Evolutionary conservation across 1,140 invertebrate genomes (phyloP), one percentile per base, ranked within the genome.

Genomic region (Melanaphis sacchari): DNA sequence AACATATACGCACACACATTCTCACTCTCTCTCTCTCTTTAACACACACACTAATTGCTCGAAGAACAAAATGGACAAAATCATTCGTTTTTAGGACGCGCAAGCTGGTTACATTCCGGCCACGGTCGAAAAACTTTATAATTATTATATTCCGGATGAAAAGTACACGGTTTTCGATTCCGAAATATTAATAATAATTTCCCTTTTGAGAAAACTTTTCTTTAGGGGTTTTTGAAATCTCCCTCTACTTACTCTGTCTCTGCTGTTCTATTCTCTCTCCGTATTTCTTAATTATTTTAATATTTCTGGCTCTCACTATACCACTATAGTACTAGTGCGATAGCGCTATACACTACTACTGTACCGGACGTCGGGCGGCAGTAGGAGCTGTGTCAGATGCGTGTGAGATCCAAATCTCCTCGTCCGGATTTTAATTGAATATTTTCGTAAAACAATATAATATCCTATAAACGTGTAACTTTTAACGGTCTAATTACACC

Each of bases 151-250:
- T 49, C 76, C 91, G 91, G 91, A 93, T 81, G 76, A 93, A 40
- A 85, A 84, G 40, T 52, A 52, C 76, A 92, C 76, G 91, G 91
- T 93, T 93, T 93, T 93, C 76, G 91, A 93, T 93, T 93, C 76
- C 91, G 46, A 84, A 93, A 93, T 91, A 82, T 91, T 76, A 91
- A 93, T 82, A 84, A 93, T 93, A 84, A 93, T 93, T 93, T 93
- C 91, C 91, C 91, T 93, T 92, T 93, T 93, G n/a, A 81, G 81
- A 82, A 93, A 93, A 93, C 91, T 93, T 93, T 93, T 93, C 91
- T 93, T 84, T 43, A 31, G 26, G 41, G 43, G 41, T 52, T 93
- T 81, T 38, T 46, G 66, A 41, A 81, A 91, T 81, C 8, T 91
- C 43, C 36, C 49, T 89, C 49, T 38, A 22, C n/a, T 59, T 7